Evolutionary conservation across 2,797 vertebrate species (phyloP).

Genomic region (Phataginus tetradactyla): DNA sequence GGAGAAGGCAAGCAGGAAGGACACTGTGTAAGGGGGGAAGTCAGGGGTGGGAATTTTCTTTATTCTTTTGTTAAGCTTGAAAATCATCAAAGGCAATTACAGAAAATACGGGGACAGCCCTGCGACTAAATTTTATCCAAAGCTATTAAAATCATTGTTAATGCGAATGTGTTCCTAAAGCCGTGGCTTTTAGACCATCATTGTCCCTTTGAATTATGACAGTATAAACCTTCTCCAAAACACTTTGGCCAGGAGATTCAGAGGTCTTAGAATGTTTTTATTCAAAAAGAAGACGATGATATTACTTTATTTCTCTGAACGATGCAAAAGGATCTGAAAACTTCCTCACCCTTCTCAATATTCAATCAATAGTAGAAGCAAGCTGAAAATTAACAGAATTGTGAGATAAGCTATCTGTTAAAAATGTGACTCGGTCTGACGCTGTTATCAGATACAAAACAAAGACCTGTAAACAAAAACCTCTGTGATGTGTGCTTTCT

Average conservation of each 20-base stretch:
- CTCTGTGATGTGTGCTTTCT: not conserved
- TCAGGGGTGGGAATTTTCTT: not conserved
- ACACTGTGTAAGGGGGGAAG: not conserved
- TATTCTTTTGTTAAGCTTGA: not conserved
- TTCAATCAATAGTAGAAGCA: not conserved
- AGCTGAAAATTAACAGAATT: constrained; percentile 27
- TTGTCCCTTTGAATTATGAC: constrained; percentile 63
- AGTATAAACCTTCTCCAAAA: constrained; percentile 42
- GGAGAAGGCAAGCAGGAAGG: not conserved
- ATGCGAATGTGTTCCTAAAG: constrained; percentile 39
- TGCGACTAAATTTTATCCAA: constrained; percentile 31
- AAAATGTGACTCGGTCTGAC: not conserved
- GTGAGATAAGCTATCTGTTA: not conserved
- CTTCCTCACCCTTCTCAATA: not conserved
- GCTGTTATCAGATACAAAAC: not conserved
- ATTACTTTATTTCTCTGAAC: not conserved
- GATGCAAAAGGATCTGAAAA: not conserved
- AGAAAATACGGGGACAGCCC: constrained; percentile 6
- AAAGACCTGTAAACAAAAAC: not conserved
- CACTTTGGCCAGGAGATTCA: constrained; percentile 47
- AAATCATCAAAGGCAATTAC: not conserved
- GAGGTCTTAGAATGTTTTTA: not conserved
- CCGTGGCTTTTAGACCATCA: constrained; percentile 50
- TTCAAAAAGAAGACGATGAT: not conserved
- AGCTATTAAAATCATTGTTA: constrained; percentile 48